Evolutionary conservation across 35 echinoderm and acorn worm genomes (phyloP).

Genomic region (Acanthaster planci): DNA sequence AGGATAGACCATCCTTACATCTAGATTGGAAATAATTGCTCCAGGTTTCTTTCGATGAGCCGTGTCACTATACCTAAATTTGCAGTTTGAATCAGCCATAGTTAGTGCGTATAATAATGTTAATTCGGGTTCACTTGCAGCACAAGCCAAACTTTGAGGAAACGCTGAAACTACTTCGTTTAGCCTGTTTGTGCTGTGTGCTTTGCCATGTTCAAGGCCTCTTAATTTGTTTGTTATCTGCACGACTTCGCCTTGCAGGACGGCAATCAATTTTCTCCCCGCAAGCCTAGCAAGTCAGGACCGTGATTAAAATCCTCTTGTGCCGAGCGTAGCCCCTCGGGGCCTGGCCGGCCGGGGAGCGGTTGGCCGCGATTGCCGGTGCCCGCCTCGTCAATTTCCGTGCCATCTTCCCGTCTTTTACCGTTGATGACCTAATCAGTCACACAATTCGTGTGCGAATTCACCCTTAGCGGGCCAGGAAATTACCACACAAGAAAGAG

Average conservation of each 20-base stretch:
- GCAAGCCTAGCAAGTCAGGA: neutral
- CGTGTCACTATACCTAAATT: no score
- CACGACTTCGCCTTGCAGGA: conserved; percentile 3
- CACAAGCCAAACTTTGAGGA: no score
- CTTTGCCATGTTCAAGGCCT: conserved; percentile 1
- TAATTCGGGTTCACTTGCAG: no score
- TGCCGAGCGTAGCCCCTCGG: neutral
- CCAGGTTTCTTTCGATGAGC: no score
- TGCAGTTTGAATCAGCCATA: no score
- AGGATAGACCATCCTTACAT: no score
- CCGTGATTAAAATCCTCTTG: conserved; percentile 21
- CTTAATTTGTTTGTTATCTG: conserved; percentile 19
- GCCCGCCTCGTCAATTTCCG: conserved; percentile 24
- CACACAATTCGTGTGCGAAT: conserved; percentile 17
- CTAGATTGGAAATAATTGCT: no score
- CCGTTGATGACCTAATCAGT: conserved; percentile 22
- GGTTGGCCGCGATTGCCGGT: neutral
- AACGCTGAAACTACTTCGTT: no score
- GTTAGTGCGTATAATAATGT: no score
- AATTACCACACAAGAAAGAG: neutral
- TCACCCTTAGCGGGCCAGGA: conserved; percentile 10
- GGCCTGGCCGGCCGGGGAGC: neutral
- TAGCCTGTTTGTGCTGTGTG: no score
- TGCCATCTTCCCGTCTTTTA: conserved; percentile 25
- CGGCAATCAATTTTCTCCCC: conserved; percentile 3